Evolutionary conservation across 2,113 vertebrate species (phyloP).

Genomic region (Steatornis caripensis): DNA sequence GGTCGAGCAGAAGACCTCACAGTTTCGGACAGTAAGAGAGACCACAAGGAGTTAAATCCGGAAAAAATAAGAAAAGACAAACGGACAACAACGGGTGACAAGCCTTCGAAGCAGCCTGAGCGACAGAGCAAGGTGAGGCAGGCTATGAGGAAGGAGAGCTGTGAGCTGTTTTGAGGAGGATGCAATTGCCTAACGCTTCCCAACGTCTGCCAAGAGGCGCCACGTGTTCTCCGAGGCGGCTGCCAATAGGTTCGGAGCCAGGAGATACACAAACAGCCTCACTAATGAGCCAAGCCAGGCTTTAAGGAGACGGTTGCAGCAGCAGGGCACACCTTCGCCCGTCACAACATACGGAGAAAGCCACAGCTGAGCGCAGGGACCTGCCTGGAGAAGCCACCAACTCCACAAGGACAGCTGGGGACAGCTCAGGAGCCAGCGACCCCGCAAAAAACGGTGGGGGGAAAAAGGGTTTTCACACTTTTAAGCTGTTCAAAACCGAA

Average conservation of each 20-base stretch:
- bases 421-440: neutral
- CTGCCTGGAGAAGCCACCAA: neutral
- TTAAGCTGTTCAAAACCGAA: neutral
- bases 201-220: neutral
- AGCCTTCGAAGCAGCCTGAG: neutral
- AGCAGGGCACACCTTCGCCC: neutral
- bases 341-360: accelerated
- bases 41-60: neutral
- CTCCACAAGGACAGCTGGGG: neutral
- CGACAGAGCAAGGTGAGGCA: neutral
- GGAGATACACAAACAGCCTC: neutral
- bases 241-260: neutral
- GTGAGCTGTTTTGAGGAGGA: neutral
- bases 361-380: neutral
- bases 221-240: neutral
- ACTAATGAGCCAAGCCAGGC: neutral
- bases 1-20: neutral
- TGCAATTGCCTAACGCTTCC: neutral
- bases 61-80: neutral
- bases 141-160: neutral
- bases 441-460: neutral
- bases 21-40: neutral
- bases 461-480: neutral
- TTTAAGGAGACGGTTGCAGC: neutral
- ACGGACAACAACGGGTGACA: neutral